phyloP scores from a whole-genome alignment of 2,797 vertebrate genomes.

The Borostomias antarcticus region DNA sequence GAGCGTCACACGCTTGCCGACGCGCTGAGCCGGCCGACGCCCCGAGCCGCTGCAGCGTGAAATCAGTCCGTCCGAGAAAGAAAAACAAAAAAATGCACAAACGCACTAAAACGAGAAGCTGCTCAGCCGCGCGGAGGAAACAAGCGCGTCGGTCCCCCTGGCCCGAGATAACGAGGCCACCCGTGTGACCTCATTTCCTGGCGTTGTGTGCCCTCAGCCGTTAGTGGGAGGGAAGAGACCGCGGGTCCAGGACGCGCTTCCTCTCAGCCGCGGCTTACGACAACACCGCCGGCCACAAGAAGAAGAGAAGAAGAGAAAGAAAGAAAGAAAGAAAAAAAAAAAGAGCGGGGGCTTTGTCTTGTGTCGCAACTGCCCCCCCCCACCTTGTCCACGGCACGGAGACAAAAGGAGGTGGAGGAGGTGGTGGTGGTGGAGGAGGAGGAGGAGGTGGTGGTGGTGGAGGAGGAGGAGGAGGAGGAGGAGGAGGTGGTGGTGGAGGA shows the following conservation, averaged over 20 bases:
- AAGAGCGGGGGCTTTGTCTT: too few relatives aligned
- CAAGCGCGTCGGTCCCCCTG: too few relatives aligned
- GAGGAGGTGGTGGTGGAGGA: too few relatives aligned
- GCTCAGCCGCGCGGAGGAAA: slow-evolving; percentile 20
- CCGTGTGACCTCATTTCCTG: slow-evolving; percentile 71
- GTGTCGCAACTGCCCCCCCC: slow-evolving; percentile 56
- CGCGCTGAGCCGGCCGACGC: slow-evolving; percentile 20
- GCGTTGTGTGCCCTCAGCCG: slow-evolving; percentile 41
- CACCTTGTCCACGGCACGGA: slow-evolving; percentile 13
- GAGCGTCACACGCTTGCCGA: slow-evolving; percentile 23
- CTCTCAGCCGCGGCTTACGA: slow-evolving; percentile 59
- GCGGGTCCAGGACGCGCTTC: slow-evolving; percentile 72
- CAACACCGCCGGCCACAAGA: slow-evolving; percentile 63
- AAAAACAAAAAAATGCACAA: slow-evolving; percentile 2
- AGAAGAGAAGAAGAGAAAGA: background rate
- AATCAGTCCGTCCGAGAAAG: background rate
- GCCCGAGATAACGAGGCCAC: slow-evolving; percentile 37
- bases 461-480: too few relatives aligned
- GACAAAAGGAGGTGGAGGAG: background rate
- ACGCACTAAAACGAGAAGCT: background rate
- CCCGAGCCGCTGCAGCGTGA: slow-evolving; percentile 6
- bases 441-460: too few relatives aligned
- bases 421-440: background rate
- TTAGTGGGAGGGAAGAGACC: slow-evolving; percentile 51
- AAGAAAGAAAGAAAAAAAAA: slow-evolving; percentile 5